phyloP scores from a whole-genome alignment of 1,140 invertebrate species.

The Drosophila pallidifrons region DNA sequence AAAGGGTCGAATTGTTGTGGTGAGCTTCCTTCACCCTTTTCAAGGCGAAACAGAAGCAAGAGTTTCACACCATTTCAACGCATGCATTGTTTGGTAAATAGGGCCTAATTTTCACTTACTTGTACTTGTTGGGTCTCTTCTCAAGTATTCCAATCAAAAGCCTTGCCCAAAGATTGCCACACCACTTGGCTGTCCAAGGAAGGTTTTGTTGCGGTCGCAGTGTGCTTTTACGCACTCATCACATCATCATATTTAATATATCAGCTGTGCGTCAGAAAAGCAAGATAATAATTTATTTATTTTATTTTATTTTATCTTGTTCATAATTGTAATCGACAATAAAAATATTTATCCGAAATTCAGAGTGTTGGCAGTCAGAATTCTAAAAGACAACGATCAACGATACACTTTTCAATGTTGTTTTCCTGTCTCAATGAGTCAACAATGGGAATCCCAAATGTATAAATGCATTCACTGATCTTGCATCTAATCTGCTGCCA shows the following conservation, averaged over 20 bases:
- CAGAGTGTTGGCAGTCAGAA: too few relatives aligned
- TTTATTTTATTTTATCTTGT: too few relatives aligned
- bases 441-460: conserved; percentile 16
- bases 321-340: too few relatives aligned
- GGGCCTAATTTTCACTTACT: conserved; percentile 61
- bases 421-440: background rate
- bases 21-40: conserved; percentile 2
- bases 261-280: too few relatives aligned
- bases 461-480: conserved; percentile 1
- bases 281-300: too few relatives aligned
- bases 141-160: conserved; percentile 55
- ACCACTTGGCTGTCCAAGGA: conserved; percentile 49
- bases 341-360: too few relatives aligned
- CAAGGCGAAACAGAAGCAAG: conserved; percentile 3
- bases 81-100: conserved; percentile 69
- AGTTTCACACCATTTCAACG: conserved; percentile 67
- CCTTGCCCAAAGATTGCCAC: conserved; percentile 12
- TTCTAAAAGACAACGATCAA: too few relatives aligned
- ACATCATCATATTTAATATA: too few relatives aligned
- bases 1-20: background rate
- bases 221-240: background rate
- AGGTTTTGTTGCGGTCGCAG: background rate
- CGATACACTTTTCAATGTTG: too few relatives aligned
- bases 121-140: conserved; percentile 45
- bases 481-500: conserved; percentile 5